These are phyloP conservation scores for Choreutis nemorana DNA, from an alignment of 2,888 invertebrate species.

Conservation along the genomic window DNA sequence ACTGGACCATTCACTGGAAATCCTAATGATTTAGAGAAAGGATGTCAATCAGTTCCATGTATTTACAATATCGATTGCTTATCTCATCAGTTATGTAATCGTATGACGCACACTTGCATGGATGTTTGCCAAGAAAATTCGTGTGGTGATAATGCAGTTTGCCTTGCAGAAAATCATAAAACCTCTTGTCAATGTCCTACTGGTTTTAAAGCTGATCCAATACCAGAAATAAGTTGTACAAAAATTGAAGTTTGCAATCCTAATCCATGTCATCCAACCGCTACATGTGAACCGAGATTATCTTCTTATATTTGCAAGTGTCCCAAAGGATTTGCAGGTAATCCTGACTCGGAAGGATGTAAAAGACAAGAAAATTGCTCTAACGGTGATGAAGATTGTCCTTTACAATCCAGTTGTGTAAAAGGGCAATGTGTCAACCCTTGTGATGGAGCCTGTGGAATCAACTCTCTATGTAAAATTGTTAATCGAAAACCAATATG, in stretches of 20 bases:
- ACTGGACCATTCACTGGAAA: conserved; percentile 87
- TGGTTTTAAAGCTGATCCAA: conserved; percentile 81
- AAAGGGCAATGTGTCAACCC: conserved; percentile 80
- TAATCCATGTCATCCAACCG: conserved; percentile 83
- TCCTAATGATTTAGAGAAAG: conserved; percentile 77
- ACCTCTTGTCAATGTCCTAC: conserved; percentile 86
- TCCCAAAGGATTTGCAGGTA: conserved; percentile 78
- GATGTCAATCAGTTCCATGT: conserved; percentile 83
- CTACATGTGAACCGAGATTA: conserved; percentile 75
- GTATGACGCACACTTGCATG: conserved; percentile 82
- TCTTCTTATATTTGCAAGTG: conserved; percentile 81
- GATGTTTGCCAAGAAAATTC: conserved; percentile 83
- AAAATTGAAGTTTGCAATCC: conserved; percentile 76
- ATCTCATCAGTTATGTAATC: conserved; percentile 79
- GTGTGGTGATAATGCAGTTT: conserved; percentile 88
- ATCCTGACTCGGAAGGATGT: conserved; percentile 79
- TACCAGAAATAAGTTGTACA: conserved; percentile 84
- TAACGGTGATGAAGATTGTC: conserved; percentile 78
- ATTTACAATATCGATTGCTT: conserved; percentile 88
- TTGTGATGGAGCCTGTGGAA: conserved; percentile 82
- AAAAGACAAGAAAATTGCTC: conserved; percentile 78
- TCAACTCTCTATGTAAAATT: conserved; percentile 83
- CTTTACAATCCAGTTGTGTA: conserved; percentile 75
- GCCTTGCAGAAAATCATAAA: conserved; percentile 85
- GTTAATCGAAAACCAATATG: conserved; percentile 80